These are phyloP conservation scores for Watsonalla cultraria DNA, from an alignment of 2,888 invertebrate genomes.

Conservation along the genomic window DNA sequence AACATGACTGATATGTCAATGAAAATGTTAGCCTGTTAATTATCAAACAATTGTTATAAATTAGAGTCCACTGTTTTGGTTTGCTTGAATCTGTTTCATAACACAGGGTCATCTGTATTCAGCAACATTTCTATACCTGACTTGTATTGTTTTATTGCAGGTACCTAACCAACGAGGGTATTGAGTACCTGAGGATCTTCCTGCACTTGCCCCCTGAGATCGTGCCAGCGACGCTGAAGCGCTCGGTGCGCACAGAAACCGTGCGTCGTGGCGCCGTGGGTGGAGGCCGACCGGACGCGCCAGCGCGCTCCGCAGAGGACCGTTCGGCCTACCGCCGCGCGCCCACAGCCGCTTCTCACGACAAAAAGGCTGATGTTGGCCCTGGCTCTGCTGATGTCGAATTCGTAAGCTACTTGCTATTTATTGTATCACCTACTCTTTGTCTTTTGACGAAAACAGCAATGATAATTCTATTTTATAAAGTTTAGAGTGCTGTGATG, in stretches of 20 bases:
- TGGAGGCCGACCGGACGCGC: slow-evolving; percentile 80
- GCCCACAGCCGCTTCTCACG: slow-evolving; percentile 82
- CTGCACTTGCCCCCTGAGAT: slow-evolving; percentile 99
- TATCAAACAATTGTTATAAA: too few relatives aligned
- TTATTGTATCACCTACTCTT: not conserved
- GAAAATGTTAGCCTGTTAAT: too few relatives aligned
- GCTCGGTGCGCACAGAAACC: slow-evolving; percentile 91
- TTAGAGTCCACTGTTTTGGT: too few relatives aligned
- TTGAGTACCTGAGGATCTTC: slow-evolving; percentile 96
- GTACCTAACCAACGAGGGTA: slow-evolving; percentile 98
- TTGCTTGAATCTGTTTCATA: too few relatives aligned
- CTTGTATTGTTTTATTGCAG: slow-evolving; percentile 39
- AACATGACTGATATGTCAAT: too few relatives aligned
- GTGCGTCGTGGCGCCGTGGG: slow-evolving; percentile 85
- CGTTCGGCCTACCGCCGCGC: slow-evolving; percentile 90
- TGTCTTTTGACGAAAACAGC: not conserved
- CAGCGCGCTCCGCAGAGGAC: slow-evolving; percentile 89
- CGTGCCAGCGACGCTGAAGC: slow-evolving; percentile 97
- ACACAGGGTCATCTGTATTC: too few relatives aligned
- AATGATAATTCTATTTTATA: too few relatives aligned
- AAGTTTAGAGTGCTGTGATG: too few relatives aligned
- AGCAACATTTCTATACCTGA: too few relatives aligned
- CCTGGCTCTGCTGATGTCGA: slow-evolving; percentile 95
- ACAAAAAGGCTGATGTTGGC: slow-evolving; percentile 98
- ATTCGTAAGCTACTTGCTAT: slow-evolving; percentile 79